A percentile compares a stretch with the other conserved stretches of the same genome.
Conservation (phyloP, 2,113 vertebrate species). For the Spheniscus mendiculus region DNA sequence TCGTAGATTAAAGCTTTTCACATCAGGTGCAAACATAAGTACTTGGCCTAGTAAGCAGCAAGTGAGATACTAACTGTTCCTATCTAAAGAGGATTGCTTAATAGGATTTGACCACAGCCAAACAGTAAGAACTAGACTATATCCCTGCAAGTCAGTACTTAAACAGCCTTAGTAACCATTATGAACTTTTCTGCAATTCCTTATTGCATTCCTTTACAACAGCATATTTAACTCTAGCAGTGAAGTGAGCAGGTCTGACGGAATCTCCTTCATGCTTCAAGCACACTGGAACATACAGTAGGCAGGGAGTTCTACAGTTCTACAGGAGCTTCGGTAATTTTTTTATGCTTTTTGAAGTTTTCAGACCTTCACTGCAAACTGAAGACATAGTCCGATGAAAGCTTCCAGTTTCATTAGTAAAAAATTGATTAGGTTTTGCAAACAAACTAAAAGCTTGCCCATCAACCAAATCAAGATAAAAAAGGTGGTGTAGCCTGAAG, state of each 20-base stretch:
- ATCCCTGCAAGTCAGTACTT: not conserved
- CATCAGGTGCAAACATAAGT: not conserved
- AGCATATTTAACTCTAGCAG: not conserved
- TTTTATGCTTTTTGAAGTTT: not conserved
- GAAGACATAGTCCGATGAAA: not conserved
- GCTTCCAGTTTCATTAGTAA: not conserved
- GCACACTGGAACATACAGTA: not conserved
- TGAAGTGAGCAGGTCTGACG: not conserved
- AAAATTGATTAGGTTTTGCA: not conserved
- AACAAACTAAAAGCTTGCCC: not conserved
- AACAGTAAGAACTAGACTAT: not conserved
- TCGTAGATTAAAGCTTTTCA: not conserved
- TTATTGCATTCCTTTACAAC: not conserved
- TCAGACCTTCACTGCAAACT: not conserved
- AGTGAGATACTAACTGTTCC: not conserved
- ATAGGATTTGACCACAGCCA: not conserved
- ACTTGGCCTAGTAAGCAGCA: not conserved
- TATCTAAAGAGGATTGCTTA: not conserved
- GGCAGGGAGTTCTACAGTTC: not conserved
- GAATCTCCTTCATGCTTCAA: not conserved
- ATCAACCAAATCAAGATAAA: not conserved
- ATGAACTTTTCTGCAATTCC: not conserved
- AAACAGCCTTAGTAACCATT: not conserved
- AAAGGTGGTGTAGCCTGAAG: not conserved
- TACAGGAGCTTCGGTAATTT: not conserved